phyloP scores from a whole-genome alignment of 2,113 vertebrate genomes.

The Anarhynchus alexandrinus region DNA sequence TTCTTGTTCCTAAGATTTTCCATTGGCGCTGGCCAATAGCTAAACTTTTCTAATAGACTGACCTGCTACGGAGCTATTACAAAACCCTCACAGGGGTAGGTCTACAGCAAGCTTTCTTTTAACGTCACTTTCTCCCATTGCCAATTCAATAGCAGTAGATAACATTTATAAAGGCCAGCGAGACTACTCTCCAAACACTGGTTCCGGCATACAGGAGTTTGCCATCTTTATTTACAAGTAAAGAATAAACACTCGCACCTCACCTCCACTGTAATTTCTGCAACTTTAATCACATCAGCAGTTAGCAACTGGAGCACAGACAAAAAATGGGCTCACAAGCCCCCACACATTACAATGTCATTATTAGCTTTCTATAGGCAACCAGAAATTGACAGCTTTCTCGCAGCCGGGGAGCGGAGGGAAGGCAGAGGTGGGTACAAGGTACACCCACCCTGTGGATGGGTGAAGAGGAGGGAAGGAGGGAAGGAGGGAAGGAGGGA shows the following conservation, averaged over 20 bases:
- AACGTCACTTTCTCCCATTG: background rate
- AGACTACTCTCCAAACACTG: background rate
- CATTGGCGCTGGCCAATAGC: conserved; percentile 28
- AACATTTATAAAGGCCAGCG: background rate
- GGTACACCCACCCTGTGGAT: rapidly evolving
- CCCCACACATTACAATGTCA: rapidly evolving
- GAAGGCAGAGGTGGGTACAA: background rate
- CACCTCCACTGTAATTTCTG: background rate
- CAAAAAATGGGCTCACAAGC: background rate
- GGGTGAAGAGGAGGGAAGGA: rapidly evolving
- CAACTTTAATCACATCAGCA: background rate
- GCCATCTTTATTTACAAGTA: background rate
- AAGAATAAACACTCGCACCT: background rate
- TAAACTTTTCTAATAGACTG: background rate
- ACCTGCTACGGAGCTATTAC: conserved; percentile 2
- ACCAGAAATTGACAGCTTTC: background rate
- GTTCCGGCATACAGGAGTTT: background rate
- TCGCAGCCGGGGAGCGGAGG: rapidly evolving
- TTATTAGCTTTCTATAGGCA: rapidly evolving
- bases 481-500: too few relatives aligned
- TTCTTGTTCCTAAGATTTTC: conserved; percentile 46
- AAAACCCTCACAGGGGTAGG: conserved; percentile 9
- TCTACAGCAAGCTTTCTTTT: background rate
- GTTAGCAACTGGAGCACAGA: rapidly evolving
- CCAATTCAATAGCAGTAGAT: background rate